phyloP scores from a whole-genome alignment of 2,888 invertebrate species.

The Nomada flava region DNA sequence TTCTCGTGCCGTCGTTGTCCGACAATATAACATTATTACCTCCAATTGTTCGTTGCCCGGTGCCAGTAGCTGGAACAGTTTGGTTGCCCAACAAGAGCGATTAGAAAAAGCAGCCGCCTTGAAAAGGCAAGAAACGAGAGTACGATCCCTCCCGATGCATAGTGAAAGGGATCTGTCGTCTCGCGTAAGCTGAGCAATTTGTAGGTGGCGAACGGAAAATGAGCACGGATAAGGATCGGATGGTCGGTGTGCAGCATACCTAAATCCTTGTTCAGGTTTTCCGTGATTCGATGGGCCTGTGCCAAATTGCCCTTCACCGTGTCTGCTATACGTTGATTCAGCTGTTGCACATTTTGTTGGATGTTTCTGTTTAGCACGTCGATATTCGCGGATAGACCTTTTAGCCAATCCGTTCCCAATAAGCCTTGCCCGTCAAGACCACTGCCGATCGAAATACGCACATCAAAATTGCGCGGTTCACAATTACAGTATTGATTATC shows the following conservation, averaged over 20 bases:
- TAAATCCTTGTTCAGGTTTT: slow-evolving; percentile 13
- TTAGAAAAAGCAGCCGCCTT: background rate
- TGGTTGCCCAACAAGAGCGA: background rate
- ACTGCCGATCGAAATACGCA: slow-evolving; percentile 10
- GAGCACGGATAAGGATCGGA: background rate
- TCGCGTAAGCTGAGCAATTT: background rate
- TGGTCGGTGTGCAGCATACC: background rate
- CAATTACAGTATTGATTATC: too few species aligned
- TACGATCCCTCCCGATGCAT: slow-evolving; percentile 12
- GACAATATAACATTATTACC: background rate
- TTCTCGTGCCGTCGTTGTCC: slow-evolving; percentile 16
- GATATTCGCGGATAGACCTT: slow-evolving; percentile 51
- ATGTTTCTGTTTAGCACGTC: slow-evolving; percentile 54
- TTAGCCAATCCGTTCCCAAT: slow-evolving; percentile 37
- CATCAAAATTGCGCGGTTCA: background rate
- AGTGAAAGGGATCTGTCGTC: slow-evolving; percentile 42
- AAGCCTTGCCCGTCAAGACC: background rate
- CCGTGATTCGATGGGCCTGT: slow-evolving; percentile 38
- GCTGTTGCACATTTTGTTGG: slow-evolving; percentile 55
- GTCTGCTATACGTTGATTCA: slow-evolving; percentile 60
- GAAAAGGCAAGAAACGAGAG: background rate
- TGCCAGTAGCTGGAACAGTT: slow-evolving; percentile 17
- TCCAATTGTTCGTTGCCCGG: background rate
- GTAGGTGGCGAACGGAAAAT: background rate
- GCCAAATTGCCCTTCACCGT: slow-evolving; percentile 54